A percentile compares a stretch with the other conserved stretches of the same genome.
phyloP scores from a whole-genome alignment of 2,113 vertebrate species.

The Embiotoca jacksoni region DNA sequence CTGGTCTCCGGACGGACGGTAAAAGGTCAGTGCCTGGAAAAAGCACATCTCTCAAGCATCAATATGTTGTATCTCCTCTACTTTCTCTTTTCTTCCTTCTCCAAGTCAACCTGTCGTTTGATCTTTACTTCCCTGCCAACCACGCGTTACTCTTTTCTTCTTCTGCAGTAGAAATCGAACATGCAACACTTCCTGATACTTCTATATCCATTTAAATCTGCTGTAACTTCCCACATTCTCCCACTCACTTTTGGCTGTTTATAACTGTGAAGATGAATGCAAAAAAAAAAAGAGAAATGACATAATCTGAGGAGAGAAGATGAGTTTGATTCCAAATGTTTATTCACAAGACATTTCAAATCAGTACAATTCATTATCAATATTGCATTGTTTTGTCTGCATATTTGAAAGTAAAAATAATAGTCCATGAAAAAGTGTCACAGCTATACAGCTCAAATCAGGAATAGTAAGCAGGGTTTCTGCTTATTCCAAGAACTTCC shows the following conservation, averaged over 20 bases:
- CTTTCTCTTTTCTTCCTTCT: constrained; percentile 19
- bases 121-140: constrained; percentile 38
- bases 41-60: constrained; percentile 48
- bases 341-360: constrained; percentile 76
- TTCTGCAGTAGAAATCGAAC: constrained; percentile 10
- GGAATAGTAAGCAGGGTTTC: constrained; percentile 59
- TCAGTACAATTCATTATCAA: constrained; percentile 64
- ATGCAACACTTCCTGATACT: constrained; percentile 51
- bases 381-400: constrained; percentile 59
- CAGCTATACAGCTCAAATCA: constrained; percentile 56
- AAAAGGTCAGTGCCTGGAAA: constrained; percentile 78
- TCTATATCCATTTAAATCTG: constrained; percentile 10
- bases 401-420: constrained; percentile 54
- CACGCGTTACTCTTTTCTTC: constrained; percentile 26
- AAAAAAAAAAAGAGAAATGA: constrained; percentile 41
- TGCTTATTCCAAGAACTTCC: constrained; percentile 65
- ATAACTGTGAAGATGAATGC: background rate
- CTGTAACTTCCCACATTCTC: constrained; percentile 14
- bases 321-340: constrained; percentile 69
- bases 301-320: constrained; percentile 51
- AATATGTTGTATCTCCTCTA: constrained; percentile 33
- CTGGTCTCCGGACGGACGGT: constrained; percentile 79
- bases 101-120: background rate
- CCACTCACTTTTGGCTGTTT: constrained; percentile 6
- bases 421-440: constrained; percentile 56